Evolutionary conservation across 2,888 invertebrate genomes (phyloP).

Genomic region (Polia nebulosa): DNA sequence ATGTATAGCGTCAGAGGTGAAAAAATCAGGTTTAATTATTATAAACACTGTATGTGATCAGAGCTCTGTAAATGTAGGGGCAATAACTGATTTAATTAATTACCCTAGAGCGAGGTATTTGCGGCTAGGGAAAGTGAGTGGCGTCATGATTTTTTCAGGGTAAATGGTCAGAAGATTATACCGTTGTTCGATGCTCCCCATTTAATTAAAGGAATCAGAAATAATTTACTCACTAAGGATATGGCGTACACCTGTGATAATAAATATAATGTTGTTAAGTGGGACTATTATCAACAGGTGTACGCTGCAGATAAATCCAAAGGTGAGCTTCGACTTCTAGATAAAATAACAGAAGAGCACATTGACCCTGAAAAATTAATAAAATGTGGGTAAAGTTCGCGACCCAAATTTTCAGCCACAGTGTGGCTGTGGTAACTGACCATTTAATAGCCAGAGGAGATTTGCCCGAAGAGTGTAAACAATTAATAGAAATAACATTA

Average conservation of each 20-base stretch:
- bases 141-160: neutral
- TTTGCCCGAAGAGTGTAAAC: constrained; percentile 12
- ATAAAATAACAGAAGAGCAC: constrained; percentile 20
- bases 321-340: constrained; percentile 8
- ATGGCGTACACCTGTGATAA: no score
- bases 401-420: no score
- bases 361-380: constrained; percentile 6
- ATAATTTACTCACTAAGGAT: no score
- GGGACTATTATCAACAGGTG: no score
- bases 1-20: neutral
- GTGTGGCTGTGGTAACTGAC: constrained; percentile 22
- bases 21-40: constrained; percentile 9
- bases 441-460: constrained; percentile 24
- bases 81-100: constrained; percentile 4
- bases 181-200: no score
- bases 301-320: no score
- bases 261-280: no score
- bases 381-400: constrained; percentile 26
- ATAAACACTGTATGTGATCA: constrained; percentile 10
- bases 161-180: no score
- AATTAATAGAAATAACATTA: neutral
- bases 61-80: constrained; percentile 13
- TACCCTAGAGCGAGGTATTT: constrained; percentile 9
- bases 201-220: no score
- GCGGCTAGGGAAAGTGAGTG: constrained; percentile 6